These are phyloP conservation scores for Alitta virens DNA, from an alignment of 2,888 invertebrate species.

Conservation along the genomic window DNA sequence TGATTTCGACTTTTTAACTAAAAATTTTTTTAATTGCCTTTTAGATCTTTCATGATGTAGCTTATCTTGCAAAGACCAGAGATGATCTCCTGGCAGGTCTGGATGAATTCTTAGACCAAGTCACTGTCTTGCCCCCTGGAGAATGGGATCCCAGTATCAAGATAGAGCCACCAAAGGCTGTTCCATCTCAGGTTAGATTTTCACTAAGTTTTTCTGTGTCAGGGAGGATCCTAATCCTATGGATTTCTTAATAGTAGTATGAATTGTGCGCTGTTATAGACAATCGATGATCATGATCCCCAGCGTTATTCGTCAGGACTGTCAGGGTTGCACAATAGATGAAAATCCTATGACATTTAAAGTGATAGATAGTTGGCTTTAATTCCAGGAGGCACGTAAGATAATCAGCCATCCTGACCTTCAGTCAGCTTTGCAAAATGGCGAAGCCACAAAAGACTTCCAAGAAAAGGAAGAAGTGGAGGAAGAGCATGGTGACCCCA, in stretches of 20 bases:
- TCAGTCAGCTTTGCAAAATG: conserved; percentile 60
- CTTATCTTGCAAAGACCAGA: conserved; percentile 53
- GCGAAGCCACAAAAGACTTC: conserved; percentile 60
- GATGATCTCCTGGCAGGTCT: conserved; percentile 88
- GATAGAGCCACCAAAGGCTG: conserved; percentile 34
- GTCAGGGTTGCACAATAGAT: too few relatives aligned
- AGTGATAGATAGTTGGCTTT: too few relatives aligned
- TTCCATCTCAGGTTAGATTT: conserved; percentile 31
- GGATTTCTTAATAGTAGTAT: too few relatives aligned
- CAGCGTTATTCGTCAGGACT: too few relatives aligned
- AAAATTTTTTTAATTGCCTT: background rate
- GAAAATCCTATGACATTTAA: too few relatives aligned
- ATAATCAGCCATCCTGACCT: conserved; percentile 1
- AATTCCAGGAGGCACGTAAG: conserved; percentile 25
- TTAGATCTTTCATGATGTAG: conserved; percentile 37
- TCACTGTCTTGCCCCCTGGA: conserved; percentile 81
- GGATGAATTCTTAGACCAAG: conserved; percentile 83
- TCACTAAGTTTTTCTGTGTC: too few relatives aligned
- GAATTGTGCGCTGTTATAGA: too few relatives aligned
- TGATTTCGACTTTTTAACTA: background rate
- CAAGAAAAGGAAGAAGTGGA: conserved; percentile 71
- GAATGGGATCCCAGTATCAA: conserved; percentile 70
- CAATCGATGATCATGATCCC: too few relatives aligned
- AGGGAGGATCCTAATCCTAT: too few relatives aligned
- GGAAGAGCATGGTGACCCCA: conserved; percentile 73